Evolutionary conservation across 2,797 vertebrate species (phyloP), one percentile per base, ranked within the genome.

Genomic region (Poeciliopsis turneri): DNA sequence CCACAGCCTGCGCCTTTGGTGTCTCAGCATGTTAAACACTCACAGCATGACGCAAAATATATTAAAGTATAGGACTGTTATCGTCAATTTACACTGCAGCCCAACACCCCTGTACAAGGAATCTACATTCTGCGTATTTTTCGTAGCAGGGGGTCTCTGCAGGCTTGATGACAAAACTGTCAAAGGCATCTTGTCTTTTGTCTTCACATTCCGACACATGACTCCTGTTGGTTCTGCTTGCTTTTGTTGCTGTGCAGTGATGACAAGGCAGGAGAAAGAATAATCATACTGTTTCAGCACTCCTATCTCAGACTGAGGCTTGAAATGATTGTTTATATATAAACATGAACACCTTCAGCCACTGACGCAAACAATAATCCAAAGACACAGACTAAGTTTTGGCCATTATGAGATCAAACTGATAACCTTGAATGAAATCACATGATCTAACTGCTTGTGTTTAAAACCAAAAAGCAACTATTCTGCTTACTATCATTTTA

Each of bases 11-110:
- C 79, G 92, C 94, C 95, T 96, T 95, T 93, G 88, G 94, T 96
- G 94, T 92, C 95, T 96, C 95, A 96, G 95, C 95, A 96, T 97
- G 94, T 97, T 97, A 95, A 97, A 96, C 95, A 93, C 92, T 95
- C 96, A 95, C 97, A 97, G 97, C 96, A 69, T 94, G 97, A 94
- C 91, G 94, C 91, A 92, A 92, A 95, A 96, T 95, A 87, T 96
- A 95, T 94, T 95, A 94, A 91, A 95, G 95, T 94, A 28, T 90
- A 93, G 90, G 93, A 95, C 82, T 82, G 93, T 95, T 96, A 96
- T 95, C 94, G 96, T 96, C 95, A 93, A 95, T 97, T 96, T 95
- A 87, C 88, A 92, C 89, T 94, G 91, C 93, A 91, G 90, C 86
- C 85, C 68, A 3, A 88, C 88, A 88, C 55, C 89, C 80, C 49